Percentiles rank a stretch among this genome's conserved stretches.
phyloP scores from a whole-genome alignment of 2,113 vertebrate genomes.

The Charina bottae region DNA sequence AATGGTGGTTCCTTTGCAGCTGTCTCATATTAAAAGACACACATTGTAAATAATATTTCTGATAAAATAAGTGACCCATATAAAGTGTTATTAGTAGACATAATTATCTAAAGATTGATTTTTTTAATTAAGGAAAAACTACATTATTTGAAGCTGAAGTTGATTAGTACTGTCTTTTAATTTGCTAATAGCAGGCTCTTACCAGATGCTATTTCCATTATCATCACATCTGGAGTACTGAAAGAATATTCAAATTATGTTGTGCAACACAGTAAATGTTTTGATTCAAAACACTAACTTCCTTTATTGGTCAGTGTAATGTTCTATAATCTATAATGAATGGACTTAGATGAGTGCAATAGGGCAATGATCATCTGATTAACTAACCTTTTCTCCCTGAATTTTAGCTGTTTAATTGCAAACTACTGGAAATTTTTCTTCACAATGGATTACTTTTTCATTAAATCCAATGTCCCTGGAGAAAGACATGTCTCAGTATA shows the following conservation, averaged over 20 bases:
- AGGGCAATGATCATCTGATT: not conserved
- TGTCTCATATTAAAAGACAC: constrained; percentile 54
- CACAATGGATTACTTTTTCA: constrained; percentile 1
- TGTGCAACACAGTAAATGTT: constrained; percentile 55
- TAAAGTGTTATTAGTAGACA: constrained; percentile 64
- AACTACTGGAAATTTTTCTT: not conserved
- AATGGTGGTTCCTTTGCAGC: constrained; percentile 38
- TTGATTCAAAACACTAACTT: constrained; percentile 58
- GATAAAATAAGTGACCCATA: constrained; percentile 61
- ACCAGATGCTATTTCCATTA: constrained; percentile 71
- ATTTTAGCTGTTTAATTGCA: not conserved
- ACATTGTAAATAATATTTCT: constrained; percentile 57
- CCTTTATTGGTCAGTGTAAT: constrained; percentile 49
- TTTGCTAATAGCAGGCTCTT: constrained; percentile 48
- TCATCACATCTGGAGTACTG: constrained; percentile 67
- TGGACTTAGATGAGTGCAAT: constrained; percentile 37
- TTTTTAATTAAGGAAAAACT: constrained; percentile 69
- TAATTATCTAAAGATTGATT: constrained; percentile 62
- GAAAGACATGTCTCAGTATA: not conserved
- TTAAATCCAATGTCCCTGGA: not conserved
- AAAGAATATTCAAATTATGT: constrained; percentile 60
- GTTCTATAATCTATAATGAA: constrained; percentile 28
- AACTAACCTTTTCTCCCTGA: not conserved
- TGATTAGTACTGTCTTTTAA: constrained; percentile 62
- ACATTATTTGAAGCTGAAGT: constrained; percentile 55